Percentiles rank a stretch among this genome's conserved stretches.
Evolutionary conservation across 2,113 vertebrate species (phyloP).

Genomic region (Marmota flaviventris): DNA sequence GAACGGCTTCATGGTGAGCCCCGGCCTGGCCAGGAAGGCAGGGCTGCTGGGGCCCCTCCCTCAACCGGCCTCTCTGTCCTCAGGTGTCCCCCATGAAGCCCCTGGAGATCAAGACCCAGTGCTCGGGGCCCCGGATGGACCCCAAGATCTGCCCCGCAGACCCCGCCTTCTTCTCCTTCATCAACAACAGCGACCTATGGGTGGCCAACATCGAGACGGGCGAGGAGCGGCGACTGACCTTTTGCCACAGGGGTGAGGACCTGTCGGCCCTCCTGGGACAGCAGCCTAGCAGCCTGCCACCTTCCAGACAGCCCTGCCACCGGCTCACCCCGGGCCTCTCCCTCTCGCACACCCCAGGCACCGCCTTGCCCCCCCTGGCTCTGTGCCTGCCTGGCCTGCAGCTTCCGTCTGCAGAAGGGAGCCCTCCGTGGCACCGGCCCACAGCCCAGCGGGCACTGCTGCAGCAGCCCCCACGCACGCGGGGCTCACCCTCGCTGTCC

Average conservation of each 20-base stretch:
- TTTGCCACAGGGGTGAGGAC: conserved; percentile 94
- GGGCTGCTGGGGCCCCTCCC: neutral
- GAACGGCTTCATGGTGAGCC: conserved; percentile 97
- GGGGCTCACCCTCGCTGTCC: too few species aligned
- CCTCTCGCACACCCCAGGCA: too few species aligned
- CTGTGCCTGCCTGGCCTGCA: too few species aligned
- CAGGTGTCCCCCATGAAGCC: conserved; percentile 97
- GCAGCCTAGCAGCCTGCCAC: neutral
- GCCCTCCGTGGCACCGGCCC: too few species aligned
- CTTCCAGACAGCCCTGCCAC: neutral
- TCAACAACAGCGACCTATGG: conserved; percentile 98
- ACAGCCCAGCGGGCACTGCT: too few species aligned
- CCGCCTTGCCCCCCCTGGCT: too few species aligned
- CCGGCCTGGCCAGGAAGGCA: accelerated
- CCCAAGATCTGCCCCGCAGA: conserved; percentile 97
- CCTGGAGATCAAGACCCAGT: conserved; percentile 96
- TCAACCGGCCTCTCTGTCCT: conserved; percentile 85
- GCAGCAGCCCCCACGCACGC: too few species aligned
- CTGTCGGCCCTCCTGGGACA: neutral
- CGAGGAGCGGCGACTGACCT: conserved; percentile 94
- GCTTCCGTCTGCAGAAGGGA: too few species aligned
- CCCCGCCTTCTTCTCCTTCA: conserved; percentile 96
- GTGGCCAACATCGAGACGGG: conserved; percentile 94
- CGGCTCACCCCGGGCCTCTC: neutral
- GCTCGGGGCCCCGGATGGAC: conserved; percentile 97